Percentiles rank a stretch among this genome's conserved stretches.
Evolutionary conservation across 2,113 vertebrate genomes (phyloP).

Genomic region (Brienomyrus brachyistius): DNA sequence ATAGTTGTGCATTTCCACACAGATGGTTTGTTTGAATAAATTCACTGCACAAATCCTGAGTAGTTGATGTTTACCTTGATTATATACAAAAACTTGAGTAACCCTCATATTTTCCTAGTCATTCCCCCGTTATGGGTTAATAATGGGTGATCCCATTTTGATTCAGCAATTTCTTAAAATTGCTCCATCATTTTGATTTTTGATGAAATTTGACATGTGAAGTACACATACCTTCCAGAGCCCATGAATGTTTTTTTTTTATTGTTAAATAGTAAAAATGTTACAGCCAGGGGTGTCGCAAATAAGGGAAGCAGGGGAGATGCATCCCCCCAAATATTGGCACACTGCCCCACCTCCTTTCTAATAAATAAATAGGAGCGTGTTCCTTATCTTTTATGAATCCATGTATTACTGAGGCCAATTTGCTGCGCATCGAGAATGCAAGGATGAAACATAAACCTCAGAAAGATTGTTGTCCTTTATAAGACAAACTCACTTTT

Average conservation of each 20-base stretch:
- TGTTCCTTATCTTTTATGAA: background rate
- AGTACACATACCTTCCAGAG: too few species aligned
- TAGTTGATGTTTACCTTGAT: background rate
- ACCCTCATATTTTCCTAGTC: background rate
- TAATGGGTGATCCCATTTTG: background rate
- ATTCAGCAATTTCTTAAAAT: background rate
- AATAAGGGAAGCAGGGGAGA: background rate
- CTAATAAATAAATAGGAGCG: background rate
- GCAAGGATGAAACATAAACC: background rate
- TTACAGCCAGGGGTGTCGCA: background rate
- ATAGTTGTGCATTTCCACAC: constrained; percentile 30
- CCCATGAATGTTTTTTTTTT: too few species aligned
- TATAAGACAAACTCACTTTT: background rate
- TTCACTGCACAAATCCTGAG: background rate
- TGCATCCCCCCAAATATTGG: background rate
- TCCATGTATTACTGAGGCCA: background rate
- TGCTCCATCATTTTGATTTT: background rate
- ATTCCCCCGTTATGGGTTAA: background rate
- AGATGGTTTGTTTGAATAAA: background rate
- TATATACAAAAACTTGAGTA: background rate
- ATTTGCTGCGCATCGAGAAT: background rate
- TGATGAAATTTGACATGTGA: too few species aligned
- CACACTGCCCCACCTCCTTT: background rate
- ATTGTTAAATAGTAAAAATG: background rate
- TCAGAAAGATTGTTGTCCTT: background rate